Base-by-base conservation (phyloP, 2,888 invertebrate genomes). In the Cerastoderma edule region DNA sequence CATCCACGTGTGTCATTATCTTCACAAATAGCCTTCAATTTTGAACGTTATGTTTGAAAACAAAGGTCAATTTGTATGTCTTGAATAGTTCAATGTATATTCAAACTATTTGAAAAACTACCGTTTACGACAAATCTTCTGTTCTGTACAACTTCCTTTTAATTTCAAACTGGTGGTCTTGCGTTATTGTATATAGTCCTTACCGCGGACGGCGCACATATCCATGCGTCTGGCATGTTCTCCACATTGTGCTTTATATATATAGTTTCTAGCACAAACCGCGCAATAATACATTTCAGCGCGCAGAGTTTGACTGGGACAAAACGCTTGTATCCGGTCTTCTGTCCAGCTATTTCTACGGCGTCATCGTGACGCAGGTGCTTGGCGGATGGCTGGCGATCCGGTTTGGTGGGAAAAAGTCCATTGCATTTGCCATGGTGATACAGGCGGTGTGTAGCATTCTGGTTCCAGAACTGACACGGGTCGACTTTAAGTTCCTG, bases 241-340 rank as follows among this genome's bases (percentile, higher is more conserved):
- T 44, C 16, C 10, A 44, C 10, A 44, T 10, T 44, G 44, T 10
- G 19, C 44, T 44, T 44, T 13, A 13, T 44, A 13, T 44, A 8
- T 44, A 13, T 16, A 44, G 44, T 44, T 13, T 44, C 10, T 44
- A 44, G 44, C 24, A 24, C 24, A 48, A n/a, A 8, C 39, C n/a
- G 60, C 24, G n/a, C 27, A 44, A 6, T 32, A 44, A 24, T 64
- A 22, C 27, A 24, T 27, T 10, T 22, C 65, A 65, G 65, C 24
- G 46, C 19, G 65, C 65, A 19, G 65, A 65, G 50, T 65, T 65
- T n/a, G 50, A 65, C 65, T 65, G 65, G 65, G 50, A 46, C 24
- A 65, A 65, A 22, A 30, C 65, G 1, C 16, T 48, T 46, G 65
- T 65, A n/a, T 46, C 65, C 27, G 46, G 65, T 2, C 46, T 65